Conservation (phyloP, 30 jellyfish, hydroid and myxozoan genomes). For the Rhopilema esculentum region DNA sequence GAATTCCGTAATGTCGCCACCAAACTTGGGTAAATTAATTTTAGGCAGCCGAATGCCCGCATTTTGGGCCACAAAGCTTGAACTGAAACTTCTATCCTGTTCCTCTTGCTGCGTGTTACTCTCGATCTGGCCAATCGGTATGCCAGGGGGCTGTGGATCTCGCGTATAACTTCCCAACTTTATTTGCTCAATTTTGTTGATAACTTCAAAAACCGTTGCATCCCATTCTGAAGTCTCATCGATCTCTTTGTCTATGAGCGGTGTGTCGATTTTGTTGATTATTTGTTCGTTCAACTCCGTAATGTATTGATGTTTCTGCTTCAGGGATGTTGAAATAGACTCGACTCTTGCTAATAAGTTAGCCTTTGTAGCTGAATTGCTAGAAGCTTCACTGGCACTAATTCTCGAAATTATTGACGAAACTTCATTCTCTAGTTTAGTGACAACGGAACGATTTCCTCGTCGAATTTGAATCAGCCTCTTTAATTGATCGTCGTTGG, state of each 20-base stretch:
- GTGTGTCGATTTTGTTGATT: background rate
- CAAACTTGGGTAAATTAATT: constrained; percentile 29
- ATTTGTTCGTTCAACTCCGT: constrained; percentile 29
- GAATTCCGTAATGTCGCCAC: constrained; percentile 54
- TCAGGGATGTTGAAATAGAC: no score
- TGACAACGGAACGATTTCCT: no score
- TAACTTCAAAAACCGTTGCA: background rate
- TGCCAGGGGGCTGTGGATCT: background rate
- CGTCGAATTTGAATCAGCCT: no score
- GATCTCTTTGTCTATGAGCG: constrained; percentile 12
- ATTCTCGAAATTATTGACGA: no score
- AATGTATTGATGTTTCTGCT: constrained; percentile 6
- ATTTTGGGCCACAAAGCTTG: background rate
- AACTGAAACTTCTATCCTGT: constrained; percentile 17
- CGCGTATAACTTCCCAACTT: background rate
- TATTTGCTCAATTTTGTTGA: background rate
- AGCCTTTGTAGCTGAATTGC: no score
- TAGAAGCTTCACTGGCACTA: no score
- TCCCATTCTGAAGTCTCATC: constrained; percentile 32
- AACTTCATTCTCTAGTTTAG: no score
- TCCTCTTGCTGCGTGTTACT: background rate
- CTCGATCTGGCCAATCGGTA: background rate
- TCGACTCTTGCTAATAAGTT: no score
- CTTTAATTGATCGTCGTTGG: no score
- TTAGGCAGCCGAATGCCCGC: constrained; percentile 35